Evolutionary conservation across 2,113 vertebrate species (phyloP).

Genomic region (Perca schrenkii): DNA sequence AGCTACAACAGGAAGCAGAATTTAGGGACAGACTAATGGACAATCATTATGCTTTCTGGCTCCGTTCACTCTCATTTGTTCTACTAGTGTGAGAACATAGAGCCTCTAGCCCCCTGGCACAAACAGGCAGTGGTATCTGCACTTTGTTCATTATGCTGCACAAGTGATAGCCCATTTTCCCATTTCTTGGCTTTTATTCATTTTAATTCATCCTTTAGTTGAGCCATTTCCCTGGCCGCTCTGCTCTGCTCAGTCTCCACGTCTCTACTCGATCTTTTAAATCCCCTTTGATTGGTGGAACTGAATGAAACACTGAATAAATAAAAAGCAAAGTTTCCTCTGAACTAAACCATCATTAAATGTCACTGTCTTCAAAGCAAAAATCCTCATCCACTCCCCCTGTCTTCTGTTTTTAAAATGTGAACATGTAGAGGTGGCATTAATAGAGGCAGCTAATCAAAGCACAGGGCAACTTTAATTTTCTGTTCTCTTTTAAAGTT

Average conservation of each 20-base stretch:
- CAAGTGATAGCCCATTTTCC: slow-evolving; percentile 76
- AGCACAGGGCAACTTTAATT: slow-evolving; percentile 42
- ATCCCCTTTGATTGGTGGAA: slow-evolving; percentile 69
- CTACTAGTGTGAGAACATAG: slow-evolving; percentile 69
- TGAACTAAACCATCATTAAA: slow-evolving; percentile 42
- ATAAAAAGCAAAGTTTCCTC: slow-evolving; percentile 62
- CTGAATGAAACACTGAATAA: slow-evolving; percentile 52
- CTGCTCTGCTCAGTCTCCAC: slow-evolving; percentile 66
- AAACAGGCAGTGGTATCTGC: slow-evolving; percentile 75
- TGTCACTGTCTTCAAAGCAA: slow-evolving; percentile 47
- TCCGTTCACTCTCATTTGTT: slow-evolving; percentile 66
- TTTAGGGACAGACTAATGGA: slow-evolving; percentile 72
- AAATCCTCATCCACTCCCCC: slow-evolving; percentile 19
- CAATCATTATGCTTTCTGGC: slow-evolving; percentile 68
- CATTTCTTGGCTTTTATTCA: slow-evolving; percentile 79
- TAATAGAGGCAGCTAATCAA: slow-evolving; percentile 48
- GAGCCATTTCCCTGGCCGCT: slow-evolving; percentile 65
- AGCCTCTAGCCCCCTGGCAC: slow-evolving; percentile 59
- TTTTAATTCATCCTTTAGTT: slow-evolving; percentile 78
- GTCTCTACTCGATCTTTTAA: slow-evolving; percentile 71
- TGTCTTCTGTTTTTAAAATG: slow-evolving; percentile 17
- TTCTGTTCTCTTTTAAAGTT: slow-evolving; percentile 49
- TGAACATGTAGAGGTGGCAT: slow-evolving; percentile 9
- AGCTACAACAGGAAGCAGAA: slow-evolving; percentile 74
- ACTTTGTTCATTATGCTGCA: slow-evolving; percentile 76